Conservation (phyloP, 2,797 vertebrate species). For the Neoniphon sammara region DNA sequence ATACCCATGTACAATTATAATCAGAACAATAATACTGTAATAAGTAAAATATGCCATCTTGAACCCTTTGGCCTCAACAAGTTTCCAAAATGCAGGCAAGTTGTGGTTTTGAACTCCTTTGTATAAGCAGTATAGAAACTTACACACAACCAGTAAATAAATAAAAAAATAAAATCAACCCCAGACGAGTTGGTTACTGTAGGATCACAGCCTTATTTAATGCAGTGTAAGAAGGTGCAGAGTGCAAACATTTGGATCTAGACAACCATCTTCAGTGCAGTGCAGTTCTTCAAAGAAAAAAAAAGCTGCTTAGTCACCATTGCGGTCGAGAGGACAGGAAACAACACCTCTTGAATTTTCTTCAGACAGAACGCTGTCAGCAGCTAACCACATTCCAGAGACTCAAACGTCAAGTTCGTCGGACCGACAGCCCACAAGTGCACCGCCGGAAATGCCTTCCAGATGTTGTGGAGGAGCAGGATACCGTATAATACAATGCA, state of each 20-base stretch:
- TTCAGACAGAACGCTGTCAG: constrained; percentile 28
- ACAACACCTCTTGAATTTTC: constrained; percentile 14
- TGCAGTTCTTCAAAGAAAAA: no score
- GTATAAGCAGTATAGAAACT: no score
- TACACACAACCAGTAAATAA: no score
- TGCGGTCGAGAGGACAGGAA: constrained; percentile 31
- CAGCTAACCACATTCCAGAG: constrained; percentile 49
- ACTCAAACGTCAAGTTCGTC: constrained; percentile 41
- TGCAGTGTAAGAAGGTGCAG: neutral
- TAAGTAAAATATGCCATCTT: no score
- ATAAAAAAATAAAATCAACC: no score
- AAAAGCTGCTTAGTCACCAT: neutral
- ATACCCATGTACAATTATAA: no score
- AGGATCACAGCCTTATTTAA: neutral
- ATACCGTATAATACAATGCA: constrained; percentile 19
- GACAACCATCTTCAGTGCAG: neutral
- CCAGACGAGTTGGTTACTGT: neutral
- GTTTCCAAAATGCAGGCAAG: no score
- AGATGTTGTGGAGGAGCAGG: constrained; percentile 38
- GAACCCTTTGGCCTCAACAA: no score
- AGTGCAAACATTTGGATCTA: neutral
- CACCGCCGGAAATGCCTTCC: constrained; percentile 54
- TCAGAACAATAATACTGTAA: no score
- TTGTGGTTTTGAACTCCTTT: no score
- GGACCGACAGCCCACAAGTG: constrained; percentile 14